A percentile compares a stretch with the other conserved stretches of the same genome.
These are phyloP conservation scores for Rissa tridactyla DNA, from an alignment of 2,113 vertebrate species.

Conservation along the genomic window DNA sequence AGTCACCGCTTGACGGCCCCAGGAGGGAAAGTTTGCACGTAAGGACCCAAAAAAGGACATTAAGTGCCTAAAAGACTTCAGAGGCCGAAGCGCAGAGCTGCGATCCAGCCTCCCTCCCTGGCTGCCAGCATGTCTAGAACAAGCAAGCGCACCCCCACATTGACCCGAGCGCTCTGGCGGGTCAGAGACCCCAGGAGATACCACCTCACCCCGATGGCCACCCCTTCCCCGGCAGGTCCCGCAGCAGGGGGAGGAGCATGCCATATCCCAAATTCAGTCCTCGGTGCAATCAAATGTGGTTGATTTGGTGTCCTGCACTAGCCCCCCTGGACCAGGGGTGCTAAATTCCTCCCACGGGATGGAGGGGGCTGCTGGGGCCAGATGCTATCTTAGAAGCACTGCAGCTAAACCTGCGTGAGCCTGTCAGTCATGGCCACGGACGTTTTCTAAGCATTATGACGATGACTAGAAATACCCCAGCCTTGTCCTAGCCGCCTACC, in stretches of 20 bases:
- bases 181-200: not conserved
- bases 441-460: not conserved
- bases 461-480: constrained; percentile 14
- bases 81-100: not conserved
- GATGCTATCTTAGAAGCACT: not conserved
- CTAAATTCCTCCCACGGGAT: not conserved
- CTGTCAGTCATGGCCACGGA: not conserved
- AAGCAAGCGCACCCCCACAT: not conserved
- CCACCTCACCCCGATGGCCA: fast-evolving
- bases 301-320: not conserved
- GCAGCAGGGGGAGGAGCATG: not conserved
- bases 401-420: not conserved
- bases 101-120: not conserved
- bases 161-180: fast-evolving
- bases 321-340: not conserved
- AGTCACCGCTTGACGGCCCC: not conserved
- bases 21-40: not conserved
- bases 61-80: not conserved
- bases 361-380: not conserved
- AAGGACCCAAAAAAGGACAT: not conserved
- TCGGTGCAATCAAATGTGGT: not conserved
- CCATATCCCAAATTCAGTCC: not conserved
- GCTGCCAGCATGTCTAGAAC: not conserved
- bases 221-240: not conserved
- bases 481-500: not conserved